Percentiles rank a stretch among this genome's conserved stretches.
Conservation (phyloP, 2,888 invertebrate genomes). For the Alsophila aescularia region DNA sequence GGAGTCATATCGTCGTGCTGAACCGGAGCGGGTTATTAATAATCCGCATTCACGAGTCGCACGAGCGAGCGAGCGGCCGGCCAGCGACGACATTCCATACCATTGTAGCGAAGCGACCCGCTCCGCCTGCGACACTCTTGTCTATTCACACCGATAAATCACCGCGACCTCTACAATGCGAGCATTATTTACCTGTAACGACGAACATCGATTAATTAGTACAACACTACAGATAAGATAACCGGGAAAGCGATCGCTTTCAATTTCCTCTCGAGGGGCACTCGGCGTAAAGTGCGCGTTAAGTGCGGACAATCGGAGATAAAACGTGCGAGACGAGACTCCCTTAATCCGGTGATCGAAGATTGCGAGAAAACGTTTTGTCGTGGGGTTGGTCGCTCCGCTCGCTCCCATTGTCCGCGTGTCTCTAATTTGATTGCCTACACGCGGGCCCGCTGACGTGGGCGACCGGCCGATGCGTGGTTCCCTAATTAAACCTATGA, state of each 20-base stretch:
- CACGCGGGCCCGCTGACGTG: slow-evolving; percentile 67
- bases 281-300: slow-evolving; percentile 83
- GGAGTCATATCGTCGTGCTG: slow-evolving; percentile 55
- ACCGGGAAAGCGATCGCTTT: slow-evolving; percentile 82
- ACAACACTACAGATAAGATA: slow-evolving; percentile 83
- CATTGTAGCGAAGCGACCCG: slow-evolving; percentile 70
- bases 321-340: slow-evolving; percentile 82
- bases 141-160: slow-evolving; percentile 83
- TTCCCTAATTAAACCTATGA: slow-evolving; percentile 78
- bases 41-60: slow-evolving; percentile 81
- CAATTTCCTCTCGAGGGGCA: slow-evolving; percentile 84
- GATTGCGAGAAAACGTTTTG: slow-evolving; percentile 84
- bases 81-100: slow-evolving; percentile 80
- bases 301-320: slow-evolving; percentile 85
- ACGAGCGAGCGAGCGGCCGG: slow-evolving; percentile 72
- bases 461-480: slow-evolving; percentile 64
- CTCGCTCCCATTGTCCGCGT: slow-evolving; percentile 74
- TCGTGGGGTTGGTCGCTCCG: slow-evolving; percentile 79
- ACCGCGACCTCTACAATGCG: slow-evolving; percentile 72
- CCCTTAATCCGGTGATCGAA: slow-evolving; percentile 85
- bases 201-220: slow-evolving; percentile 83
- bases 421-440: slow-evolving; percentile 79
- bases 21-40: slow-evolving; percentile 80
- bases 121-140: slow-evolving; percentile 82
- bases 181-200: slow-evolving; percentile 80